Percentiles rank a stretch among this genome's conserved stretches.
These are phyloP conservation scores for Notodromas monacha DNA, from an alignment of 2,888 invertebrate genomes.

Conservation along the genomic window DNA sequence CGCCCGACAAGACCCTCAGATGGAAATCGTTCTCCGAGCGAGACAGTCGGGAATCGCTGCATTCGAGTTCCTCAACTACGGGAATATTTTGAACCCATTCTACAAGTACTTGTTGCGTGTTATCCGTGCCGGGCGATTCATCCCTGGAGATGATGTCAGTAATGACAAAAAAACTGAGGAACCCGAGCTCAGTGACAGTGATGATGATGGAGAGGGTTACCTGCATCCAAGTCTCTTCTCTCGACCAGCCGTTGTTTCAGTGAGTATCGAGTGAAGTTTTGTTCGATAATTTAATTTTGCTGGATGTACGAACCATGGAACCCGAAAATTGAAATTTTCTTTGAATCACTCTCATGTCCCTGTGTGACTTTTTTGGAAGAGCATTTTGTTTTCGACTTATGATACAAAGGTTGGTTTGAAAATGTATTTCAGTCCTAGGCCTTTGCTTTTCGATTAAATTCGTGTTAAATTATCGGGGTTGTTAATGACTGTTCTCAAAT, in stretches of 20 bases:
- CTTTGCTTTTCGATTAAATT: no score
- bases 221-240: constrained; percentile 42
- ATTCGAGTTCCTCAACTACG: constrained; percentile 69
- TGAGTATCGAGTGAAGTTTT: constrained; percentile 12
- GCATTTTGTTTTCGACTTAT: no score
- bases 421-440: no score
- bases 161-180: constrained; percentile 7
- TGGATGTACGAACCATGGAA: no score
- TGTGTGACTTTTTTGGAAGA: no score
- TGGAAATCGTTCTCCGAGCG: constrained; percentile 92
- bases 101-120: constrained; percentile 30
- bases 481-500: no score
- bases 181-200: constrained; percentile 9
- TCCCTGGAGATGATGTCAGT: constrained; percentile 8
- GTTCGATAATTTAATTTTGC: no score
- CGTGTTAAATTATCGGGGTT: no score
- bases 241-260: constrained; percentile 9
- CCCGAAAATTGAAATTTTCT: no score
- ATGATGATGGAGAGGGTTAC: constrained; percentile 23
- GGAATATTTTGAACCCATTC: constrained; percentile 48
- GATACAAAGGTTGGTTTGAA: no score
- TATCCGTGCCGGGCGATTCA: constrained; percentile 16
- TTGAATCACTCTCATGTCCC: no score
- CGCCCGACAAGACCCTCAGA: constrained; percentile 50
- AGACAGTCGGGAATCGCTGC: constrained; percentile 76